These are phyloP conservation scores for Rhorus exstirpatorius DNA, from an alignment of 2,888 invertebrate species.

Conservation along the genomic window DNA sequence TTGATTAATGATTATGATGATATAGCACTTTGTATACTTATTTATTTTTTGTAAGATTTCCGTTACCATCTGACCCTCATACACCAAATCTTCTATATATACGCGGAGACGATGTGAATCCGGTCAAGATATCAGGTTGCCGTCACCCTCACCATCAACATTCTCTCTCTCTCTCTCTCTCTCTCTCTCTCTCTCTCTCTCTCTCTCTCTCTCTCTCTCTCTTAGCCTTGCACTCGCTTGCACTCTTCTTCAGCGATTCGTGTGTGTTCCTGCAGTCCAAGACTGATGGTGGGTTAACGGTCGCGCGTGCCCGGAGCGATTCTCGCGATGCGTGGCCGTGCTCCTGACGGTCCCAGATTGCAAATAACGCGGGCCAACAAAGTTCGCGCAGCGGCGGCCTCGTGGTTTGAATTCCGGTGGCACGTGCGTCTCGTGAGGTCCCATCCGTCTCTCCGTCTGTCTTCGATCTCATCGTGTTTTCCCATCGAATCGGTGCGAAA, in stretches of 20 bases:
- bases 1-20: neutral
- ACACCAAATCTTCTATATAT: slow-evolving; percentile 14
- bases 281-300: slow-evolving; percentile 73
- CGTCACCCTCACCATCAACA: slow-evolving; percentile 47
- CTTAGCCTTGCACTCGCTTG: too few species aligned
- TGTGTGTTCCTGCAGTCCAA: slow-evolving; percentile 34
- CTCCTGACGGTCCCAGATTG: slow-evolving; percentile 62
- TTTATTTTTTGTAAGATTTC: neutral
- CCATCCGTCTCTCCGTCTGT: slow-evolving; percentile 17
- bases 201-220: slow-evolving; percentile 21
- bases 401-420: slow-evolving; percentile 48
- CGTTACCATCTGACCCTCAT: slow-evolving; percentile 17
- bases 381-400: slow-evolving; percentile 24
- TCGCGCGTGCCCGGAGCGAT: slow-evolving; percentile 73
- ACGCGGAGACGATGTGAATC: slow-evolving; percentile 42
- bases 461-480: slow-evolving; percentile 13
- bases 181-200: slow-evolving; percentile 20
- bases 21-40: neutral
- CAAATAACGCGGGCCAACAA: slow-evolving; percentile 58
- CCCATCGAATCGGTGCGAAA: neutral
- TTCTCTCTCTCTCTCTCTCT: slow-evolving; percentile 53
- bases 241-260: slow-evolving; percentile 37
- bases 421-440: slow-evolving; percentile 38
- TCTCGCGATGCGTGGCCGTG: slow-evolving; percentile 47
- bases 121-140: slow-evolving; percentile 48